phyloP scores from a whole-genome alignment of 2,797 vertebrate genomes.

The Macroramphosus scolopax region DNA sequence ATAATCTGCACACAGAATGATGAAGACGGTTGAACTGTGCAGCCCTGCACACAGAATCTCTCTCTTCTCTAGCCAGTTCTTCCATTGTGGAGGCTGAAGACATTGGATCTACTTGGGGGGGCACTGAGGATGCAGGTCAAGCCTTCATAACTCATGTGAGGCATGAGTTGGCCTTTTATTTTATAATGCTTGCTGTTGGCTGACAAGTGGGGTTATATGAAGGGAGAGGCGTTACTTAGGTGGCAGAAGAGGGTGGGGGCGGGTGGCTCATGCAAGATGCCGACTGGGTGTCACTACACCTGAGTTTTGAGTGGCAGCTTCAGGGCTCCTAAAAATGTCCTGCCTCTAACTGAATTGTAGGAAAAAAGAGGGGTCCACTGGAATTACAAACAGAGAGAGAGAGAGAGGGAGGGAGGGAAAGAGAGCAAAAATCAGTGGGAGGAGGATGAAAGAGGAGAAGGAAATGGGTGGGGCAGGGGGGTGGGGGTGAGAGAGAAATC shows the following conservation, averaged over 20 bases:
- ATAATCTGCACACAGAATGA: too few species aligned
- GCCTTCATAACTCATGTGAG: slow-evolving; percentile 74
- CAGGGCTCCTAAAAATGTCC: slow-evolving; percentile 86
- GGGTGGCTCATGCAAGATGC: slow-evolving; percentile 88
- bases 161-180: slow-evolving; percentile 73
- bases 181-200: slow-evolving; percentile 51
- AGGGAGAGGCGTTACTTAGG: slow-evolving; percentile 13
- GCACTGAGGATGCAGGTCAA: slow-evolving; percentile 66
- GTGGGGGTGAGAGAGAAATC: slow-evolving; percentile 33
- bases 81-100: too few species aligned
- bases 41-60: too few species aligned
- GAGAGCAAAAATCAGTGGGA: slow-evolving; percentile 8
- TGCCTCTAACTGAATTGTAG: slow-evolving; percentile 90
- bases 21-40: too few species aligned
- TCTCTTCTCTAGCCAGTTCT: too few species aligned
- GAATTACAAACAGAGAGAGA: slow-evolving; percentile 87
- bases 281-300: slow-evolving; percentile 86
- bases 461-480: neutral
- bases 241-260: slow-evolving; percentile 20
- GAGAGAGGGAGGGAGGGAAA: slow-evolving; percentile 20
- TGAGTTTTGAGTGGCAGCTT: slow-evolving; percentile 88
- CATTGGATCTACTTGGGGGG: slow-evolving; percentile 75
- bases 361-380: slow-evolving; percentile 93
- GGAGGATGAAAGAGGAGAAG: neutral
- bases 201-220: slow-evolving; percentile 27